These are phyloP conservation scores for Rapana venosa DNA, from an alignment of 2,888 invertebrate genomes.

Conservation along the genomic window DNA sequence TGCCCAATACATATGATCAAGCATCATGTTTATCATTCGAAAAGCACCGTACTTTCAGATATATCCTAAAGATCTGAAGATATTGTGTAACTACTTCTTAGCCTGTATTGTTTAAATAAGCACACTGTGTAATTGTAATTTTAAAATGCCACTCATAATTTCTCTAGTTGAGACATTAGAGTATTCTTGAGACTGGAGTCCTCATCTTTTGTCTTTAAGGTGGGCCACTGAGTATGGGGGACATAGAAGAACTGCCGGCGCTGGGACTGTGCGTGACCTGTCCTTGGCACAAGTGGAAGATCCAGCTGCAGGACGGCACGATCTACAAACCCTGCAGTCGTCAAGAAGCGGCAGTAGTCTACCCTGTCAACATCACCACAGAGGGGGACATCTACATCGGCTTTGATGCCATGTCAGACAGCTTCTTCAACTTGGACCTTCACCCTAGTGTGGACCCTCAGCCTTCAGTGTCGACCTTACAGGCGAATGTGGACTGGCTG, in stretches of 20 bases:
- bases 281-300: conserved; percentile 76
- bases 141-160: no score
- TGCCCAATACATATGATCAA: no score
- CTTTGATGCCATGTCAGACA: conserved; percentile 63
- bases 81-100: no score
- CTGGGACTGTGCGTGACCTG: conserved; percentile 67
- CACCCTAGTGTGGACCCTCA: not conserved
- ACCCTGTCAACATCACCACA: conserved; percentile 64
- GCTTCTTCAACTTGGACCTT: conserved; percentile 56
- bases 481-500: not conserved
- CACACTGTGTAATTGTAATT: no score
- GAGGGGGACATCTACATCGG: conserved; percentile 68
- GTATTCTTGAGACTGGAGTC: no score
- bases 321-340: conserved; percentile 61
- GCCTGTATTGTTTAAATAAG: no score
- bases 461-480: not conserved
- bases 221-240: conserved; percentile 75
- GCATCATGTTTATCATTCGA: no score
- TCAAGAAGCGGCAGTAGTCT: conserved; percentile 55
- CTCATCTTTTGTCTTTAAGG: conserved; percentile 56
- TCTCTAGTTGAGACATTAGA: no score
- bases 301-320: conserved; percentile 69
- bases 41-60: no score
- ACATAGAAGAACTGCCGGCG: conserved; percentile 70
- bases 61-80: no score